Percentiles rank a stretch among this genome's conserved stretches.
phyloP scores from a whole-genome alignment of 2,888 invertebrate species.

The Nysson spinosus region DNA sequence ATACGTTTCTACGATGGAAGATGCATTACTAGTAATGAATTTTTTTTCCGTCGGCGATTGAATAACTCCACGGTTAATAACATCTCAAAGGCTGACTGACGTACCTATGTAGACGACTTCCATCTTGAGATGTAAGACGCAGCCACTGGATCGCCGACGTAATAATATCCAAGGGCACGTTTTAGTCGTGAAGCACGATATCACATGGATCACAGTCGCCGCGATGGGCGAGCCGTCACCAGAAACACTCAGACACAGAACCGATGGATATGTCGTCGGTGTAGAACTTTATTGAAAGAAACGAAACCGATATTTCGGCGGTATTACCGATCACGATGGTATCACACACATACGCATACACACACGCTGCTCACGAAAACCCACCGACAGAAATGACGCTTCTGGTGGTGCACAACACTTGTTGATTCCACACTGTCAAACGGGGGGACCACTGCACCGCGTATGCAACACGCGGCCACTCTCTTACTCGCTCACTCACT shows the following conservation, averaged over 20 bases:
- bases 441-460: constrained; percentile 37
- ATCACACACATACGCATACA: no score
- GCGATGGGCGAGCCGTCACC: constrained; percentile 6
- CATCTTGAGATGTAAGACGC: constrained; percentile 69
- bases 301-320: constrained; percentile 5
- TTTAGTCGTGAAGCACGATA: constrained; percentile 16
- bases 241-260: no score
- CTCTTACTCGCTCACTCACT: constrained; percentile 12
- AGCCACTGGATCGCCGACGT: constrained; percentile 55
- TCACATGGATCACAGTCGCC: constrained; percentile 38
- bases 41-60: no score
- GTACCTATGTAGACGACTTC: constrained; percentile 76
- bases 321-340: constrained; percentile 30
- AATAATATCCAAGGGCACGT: constrained; percentile 59
- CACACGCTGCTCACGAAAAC: no score
- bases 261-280: no score
- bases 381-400: no score
- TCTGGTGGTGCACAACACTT: constrained; percentile 57
- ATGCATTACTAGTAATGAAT: no score
- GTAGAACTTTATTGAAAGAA: neutral
- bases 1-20: no score
- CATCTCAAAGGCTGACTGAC: constrained; percentile 38
- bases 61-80: constrained; percentile 1
- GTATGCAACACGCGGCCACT: constrained; percentile 18
- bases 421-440: constrained; percentile 64